A percentile compares a stretch with the other conserved stretches of the same genome.
Evolutionary conservation across 2,888 invertebrate species (phyloP).

Genomic region (Tiliacea citrago): DNA sequence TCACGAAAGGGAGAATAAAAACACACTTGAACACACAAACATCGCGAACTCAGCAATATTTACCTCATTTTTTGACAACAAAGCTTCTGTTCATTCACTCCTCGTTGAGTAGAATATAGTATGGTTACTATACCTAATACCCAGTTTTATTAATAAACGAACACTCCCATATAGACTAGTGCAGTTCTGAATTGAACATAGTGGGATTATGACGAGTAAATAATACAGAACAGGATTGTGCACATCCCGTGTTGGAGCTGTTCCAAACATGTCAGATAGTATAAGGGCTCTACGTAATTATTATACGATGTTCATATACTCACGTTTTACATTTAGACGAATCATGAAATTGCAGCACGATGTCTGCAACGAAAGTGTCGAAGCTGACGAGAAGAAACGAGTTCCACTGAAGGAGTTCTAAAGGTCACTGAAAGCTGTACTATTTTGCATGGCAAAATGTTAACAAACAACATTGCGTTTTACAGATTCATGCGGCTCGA

Average conservation of each 20-base stretch:
- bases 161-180: slow-evolving; percentile 30
- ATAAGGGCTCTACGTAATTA: slow-evolving; percentile 59
- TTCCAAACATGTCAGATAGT: slow-evolving; percentile 61
- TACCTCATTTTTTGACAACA: neutral
- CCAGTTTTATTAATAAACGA: slow-evolving; percentile 56
- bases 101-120: neutral
- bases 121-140: neutral
- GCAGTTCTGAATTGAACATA: slow-evolving; percentile 43
- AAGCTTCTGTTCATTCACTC: slow-evolving; percentile 25
- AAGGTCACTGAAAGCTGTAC: neutral
- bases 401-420: slow-evolving; percentile 4
- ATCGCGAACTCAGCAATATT: neutral
- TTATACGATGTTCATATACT: slow-evolving; percentile 45
- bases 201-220: slow-evolving; percentile 54
- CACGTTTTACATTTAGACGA: slow-evolving; percentile 28
- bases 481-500: slow-evolving; percentile 67
- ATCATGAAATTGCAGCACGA: slow-evolving; percentile 20
- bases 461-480: slow-evolving; percentile 69
- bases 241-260: slow-evolving; percentile 55
- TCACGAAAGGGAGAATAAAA: neutral
- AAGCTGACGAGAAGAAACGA: too few relatives aligned
- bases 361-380: neutral
- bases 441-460: slow-evolving; percentile 21
- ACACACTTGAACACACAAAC: neutral
- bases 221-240: slow-evolving; percentile 53